Evolutionary conservation across 1,140 invertebrate genomes (phyloP), one percentile per base, ranked within the genome.

Genomic region (Leptopilina boulardi): DNA sequence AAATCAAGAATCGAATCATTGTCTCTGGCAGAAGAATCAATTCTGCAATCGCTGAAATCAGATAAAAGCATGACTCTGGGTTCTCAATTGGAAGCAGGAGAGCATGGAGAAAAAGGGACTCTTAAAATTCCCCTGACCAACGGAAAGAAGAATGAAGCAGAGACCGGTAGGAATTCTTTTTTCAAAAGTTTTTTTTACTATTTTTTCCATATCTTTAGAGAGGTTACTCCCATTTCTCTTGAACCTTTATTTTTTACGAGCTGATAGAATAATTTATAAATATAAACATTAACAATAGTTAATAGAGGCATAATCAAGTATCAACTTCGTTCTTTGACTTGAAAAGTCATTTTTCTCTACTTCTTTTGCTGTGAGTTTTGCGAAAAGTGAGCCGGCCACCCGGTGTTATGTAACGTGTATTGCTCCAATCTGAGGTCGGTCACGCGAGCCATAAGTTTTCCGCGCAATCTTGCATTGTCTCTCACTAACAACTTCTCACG

Each of bases 41-140:
- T 51, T 51, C 4, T 8, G 2, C 1, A 51, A n/a, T 51, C 8
- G 8, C 47, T 18, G 15, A 51, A 51, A n/a, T 18, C 47, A 4
- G n/a, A 51, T 18, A 70, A 70, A 82, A 82, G 80, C 82, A 91
- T 91, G 90, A 89, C 89, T 86, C 85, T 91, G 79, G 90, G 86
- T 70, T 88, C 90, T 73, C 87, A 91, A 70, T 87, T 90, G 42
- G 89, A 90, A 76, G 82, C 85, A 21, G 85, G 83, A 70, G 83
- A 86, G 59, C 15, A 51, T 51, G 47, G 15, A 51, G 87, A 89
- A 73, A 88, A 88, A 73, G 88, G 85, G 75, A 84, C 84, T 73
- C 80, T 85, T 73, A 88, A 87, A 82, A 87, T 87, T 77, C 85
- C 89, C 5, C 21, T 90, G 78, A 74, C 87, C 71, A 89, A 88